phyloP scores from a whole-genome alignment of 2,113 vertebrate species.

The Zootoca vivipara region DNA sequence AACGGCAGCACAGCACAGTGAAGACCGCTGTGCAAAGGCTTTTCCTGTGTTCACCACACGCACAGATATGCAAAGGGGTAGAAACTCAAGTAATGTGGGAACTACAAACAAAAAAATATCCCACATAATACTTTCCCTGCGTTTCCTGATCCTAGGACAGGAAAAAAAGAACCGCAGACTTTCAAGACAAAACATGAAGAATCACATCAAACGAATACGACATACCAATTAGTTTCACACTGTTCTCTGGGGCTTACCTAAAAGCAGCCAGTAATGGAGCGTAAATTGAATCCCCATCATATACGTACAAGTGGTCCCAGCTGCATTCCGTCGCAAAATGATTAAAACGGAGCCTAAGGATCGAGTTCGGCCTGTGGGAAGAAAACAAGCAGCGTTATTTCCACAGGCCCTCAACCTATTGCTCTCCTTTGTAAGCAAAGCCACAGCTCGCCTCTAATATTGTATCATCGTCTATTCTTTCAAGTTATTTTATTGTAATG shows the following conservation, averaged over 20 bases:
- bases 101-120: neutral
- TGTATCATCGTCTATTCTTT: neutral
- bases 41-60: neutral
- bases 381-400: constrained; percentile 6
- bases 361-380: constrained; percentile 84
- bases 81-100: neutral
- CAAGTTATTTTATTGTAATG: neutral
- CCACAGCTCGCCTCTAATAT: no score
- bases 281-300: constrained; percentile 97
- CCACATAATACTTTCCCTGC: neutral
- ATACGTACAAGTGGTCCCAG: constrained; percentile 98
- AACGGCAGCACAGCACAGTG: neutral
- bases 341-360: constrained; percentile 92
- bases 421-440: neutral
- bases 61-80: neutral
- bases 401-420: neutral
- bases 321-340: constrained; percentile 99
- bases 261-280: constrained; percentile 94
- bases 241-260: constrained; percentile 80
- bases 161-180: neutral
- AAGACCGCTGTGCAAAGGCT: neutral
- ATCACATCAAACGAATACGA: neutral
- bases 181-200: neutral
- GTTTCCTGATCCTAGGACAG: neutral
- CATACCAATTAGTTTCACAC: neutral